Conservation (phyloP, 2,888 invertebrate species). For the Diploptera punctata region DNA sequence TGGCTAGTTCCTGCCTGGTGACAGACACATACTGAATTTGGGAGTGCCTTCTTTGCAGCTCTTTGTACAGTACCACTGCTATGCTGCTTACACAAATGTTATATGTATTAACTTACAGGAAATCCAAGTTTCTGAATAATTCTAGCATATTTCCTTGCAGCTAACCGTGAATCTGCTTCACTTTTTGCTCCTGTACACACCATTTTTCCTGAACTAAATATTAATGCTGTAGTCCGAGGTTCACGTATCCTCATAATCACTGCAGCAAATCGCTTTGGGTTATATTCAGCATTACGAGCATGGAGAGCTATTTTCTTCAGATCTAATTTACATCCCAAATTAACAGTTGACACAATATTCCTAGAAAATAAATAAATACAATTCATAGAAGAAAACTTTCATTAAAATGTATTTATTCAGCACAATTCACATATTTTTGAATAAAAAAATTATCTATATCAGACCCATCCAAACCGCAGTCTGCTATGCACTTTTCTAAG, state of each 20-base stretch:
- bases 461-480: too few species aligned
- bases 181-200: conserved; percentile 88
- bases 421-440: too few species aligned
- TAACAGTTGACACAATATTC: conserved; percentile 98
- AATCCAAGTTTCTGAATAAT: conserved; percentile 85
- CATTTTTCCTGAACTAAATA: conserved; percentile 87
- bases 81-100: too few species aligned
- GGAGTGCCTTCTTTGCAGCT: too few species aligned
- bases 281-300: conserved; percentile 98
- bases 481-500: too few species aligned
- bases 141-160: conserved; percentile 81
- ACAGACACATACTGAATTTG: too few species aligned
- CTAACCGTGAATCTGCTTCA: conserved; percentile 78
- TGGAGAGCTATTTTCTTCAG: conserved; percentile 96
- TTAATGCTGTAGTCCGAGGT: conserved; percentile 78
- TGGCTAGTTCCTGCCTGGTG: too few species aligned
- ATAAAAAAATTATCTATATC: too few species aligned
- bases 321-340: conserved; percentile 92
- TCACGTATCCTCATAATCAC: conserved; percentile 94
- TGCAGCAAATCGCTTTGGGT: conserved; percentile 98
- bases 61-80: too few species aligned
- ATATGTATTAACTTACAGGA: conserved; percentile 57
- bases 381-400: too few species aligned
- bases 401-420: too few species aligned
- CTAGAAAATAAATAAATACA: too few species aligned